A percentile compares a stretch with the other conserved stretches of the same genome.
phyloP scores from a whole-genome alignment of 2,888 invertebrate species.

The Gonocerus acuteangulatus region DNA sequence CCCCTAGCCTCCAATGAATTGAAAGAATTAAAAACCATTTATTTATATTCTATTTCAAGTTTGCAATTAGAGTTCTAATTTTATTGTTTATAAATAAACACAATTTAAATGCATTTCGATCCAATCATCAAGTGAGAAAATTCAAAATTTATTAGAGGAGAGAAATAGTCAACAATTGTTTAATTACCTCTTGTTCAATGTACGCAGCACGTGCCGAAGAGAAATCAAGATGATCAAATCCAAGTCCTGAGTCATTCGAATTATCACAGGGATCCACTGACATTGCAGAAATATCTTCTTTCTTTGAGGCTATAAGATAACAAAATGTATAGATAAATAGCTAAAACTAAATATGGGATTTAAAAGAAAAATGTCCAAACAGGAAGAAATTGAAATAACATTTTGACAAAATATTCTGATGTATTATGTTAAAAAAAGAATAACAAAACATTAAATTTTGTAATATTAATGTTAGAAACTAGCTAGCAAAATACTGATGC shows the following conservation, averaged over 20 bases:
- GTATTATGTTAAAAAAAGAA: not conserved
- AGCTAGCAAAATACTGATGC: no score
- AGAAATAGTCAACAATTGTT: no score
- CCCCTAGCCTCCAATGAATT: no score
- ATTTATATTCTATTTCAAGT: no score
- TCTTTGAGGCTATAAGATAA: constrained; percentile 11
- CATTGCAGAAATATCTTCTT: constrained; percentile 44
- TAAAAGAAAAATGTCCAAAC: not conserved
- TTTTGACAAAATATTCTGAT: not conserved
- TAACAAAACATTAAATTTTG: no score
- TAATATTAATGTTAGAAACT: no score
- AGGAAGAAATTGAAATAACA: not conserved
- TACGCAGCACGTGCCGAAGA: constrained; percentile 27
- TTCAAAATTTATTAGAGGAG: no score
- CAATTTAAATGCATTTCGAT: no score
- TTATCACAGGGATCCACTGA: constrained; percentile 65
- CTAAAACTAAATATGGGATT: not conserved
- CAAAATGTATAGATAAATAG: constrained; percentile 2
- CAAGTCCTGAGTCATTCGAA: constrained; percentile 83
- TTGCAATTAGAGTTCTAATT: no score
- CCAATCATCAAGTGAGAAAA: no score
- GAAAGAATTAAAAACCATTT: no score
- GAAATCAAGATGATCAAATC: constrained; percentile 56
- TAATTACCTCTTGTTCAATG: constrained; percentile 34
- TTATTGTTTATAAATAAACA: no score